A percentile compares a stretch with the other conserved stretches of the same genome.
Evolutionary conservation across 2,113 vertebrate genomes (phyloP).

Genomic region (Catharus fuscescens): DNA sequence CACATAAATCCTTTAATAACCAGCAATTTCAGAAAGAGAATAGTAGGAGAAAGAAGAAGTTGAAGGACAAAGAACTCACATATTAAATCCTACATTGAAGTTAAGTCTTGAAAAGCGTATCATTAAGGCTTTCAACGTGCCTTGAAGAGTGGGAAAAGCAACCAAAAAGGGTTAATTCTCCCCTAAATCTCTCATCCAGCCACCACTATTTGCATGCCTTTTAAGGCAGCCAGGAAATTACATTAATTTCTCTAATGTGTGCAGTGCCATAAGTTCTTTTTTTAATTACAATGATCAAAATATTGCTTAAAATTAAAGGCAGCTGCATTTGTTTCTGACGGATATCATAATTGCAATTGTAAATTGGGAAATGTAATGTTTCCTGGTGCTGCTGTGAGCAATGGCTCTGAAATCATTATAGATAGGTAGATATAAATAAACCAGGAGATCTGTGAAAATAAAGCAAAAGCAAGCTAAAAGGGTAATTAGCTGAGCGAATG

Average conservation of each 20-base stretch:
- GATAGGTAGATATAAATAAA: conserved; percentile 79
- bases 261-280: conserved; percentile 71
- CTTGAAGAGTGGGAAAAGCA: neutral
- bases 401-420: conserved; percentile 66
- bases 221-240: conserved; percentile 66
- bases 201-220: conserved; percentile 20
- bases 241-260: conserved; percentile 75
- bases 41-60: neutral
- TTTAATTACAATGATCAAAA: conserved; percentile 84
- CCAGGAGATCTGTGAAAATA: conserved; percentile 69
- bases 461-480: conserved; percentile 70
- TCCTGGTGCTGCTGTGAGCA: conserved; percentile 73
- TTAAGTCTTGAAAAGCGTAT: neutral
- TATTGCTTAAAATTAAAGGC: conserved; percentile 81
- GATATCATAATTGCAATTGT: conserved; percentile 79
- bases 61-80: conserved; percentile 42
- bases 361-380: conserved; percentile 77
- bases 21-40: conserved; percentile 53
- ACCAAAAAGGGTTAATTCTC: neutral
- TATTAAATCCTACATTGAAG: neutral
- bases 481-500: conserved; percentile 69
- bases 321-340: conserved; percentile 80
- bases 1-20: conserved; percentile 71
- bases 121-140: neutral
- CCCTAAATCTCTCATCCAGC: neutral